Evolutionary conservation across 2,888 invertebrate species (phyloP).

Genomic region (Drosophila lacicola): DNA sequence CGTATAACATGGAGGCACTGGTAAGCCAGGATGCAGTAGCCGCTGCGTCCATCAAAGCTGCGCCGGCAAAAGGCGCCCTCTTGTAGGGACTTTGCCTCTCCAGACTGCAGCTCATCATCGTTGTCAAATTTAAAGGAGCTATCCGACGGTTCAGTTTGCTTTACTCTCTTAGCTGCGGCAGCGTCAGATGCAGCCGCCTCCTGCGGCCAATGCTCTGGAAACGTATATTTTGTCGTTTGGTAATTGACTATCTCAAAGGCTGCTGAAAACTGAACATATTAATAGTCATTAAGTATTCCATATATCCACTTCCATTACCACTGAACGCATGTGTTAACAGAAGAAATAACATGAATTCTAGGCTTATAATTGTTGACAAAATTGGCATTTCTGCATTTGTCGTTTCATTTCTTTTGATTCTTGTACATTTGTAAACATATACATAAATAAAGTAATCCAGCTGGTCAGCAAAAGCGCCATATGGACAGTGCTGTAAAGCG

Average conservation of each 20-base stretch:
- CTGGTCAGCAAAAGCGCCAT: slow-evolving; percentile 13
- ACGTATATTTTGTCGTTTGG: slow-evolving; percentile 64
- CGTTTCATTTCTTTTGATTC: slow-evolving; percentile 7
- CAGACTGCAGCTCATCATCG: slow-evolving; percentile 13
- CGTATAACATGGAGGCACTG: slow-evolving; percentile 82
- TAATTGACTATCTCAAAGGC: slow-evolving; percentile 61
- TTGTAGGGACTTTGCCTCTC: slow-evolving; percentile 19
- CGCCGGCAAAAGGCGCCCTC: slow-evolving; percentile 83
- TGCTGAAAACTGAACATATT: slow-evolving; percentile 9
- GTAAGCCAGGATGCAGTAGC: slow-evolving; percentile 82
- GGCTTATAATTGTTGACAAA: slow-evolving; percentile 29
- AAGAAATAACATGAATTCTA: slow-evolving; percentile 24
- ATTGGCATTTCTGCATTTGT: slow-evolving; percentile 48
- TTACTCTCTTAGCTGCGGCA: background rate
- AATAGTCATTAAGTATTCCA: background rate
- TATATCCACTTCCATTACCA: slow-evolving; percentile 8
- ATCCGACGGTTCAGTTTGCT: slow-evolving; percentile 22
- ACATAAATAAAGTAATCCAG: slow-evolving; percentile 22
- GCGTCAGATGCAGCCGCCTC: background rate
- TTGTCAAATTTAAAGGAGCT: slow-evolving; percentile 58
- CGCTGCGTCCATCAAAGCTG: slow-evolving; percentile 82
- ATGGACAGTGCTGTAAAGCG: background rate
- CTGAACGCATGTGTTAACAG: slow-evolving; percentile 13
- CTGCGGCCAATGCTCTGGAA: slow-evolving; percentile 48
- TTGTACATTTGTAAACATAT: slow-evolving; percentile 24